Base-by-base conservation (phyloP, 1,140 invertebrate species). In the Brachionus angularis region DNA sequence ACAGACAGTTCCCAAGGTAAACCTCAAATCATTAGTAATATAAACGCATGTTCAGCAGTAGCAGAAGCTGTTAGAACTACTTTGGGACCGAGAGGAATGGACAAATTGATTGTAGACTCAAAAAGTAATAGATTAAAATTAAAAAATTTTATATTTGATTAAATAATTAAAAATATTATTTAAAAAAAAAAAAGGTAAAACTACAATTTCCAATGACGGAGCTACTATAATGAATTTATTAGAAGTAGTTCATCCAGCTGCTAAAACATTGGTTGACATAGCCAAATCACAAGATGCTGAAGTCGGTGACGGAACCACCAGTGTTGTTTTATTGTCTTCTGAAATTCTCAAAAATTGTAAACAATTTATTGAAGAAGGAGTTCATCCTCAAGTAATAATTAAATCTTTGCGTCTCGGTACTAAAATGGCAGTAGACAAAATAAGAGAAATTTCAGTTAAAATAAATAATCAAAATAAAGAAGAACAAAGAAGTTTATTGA, bases 271-370 rank as follows among this genome's bases (percentile, higher is more conserved):
- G 46, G 96, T 98, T 14, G 96, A 99, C 77, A 99, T 99, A 80
- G 96, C 96, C 14, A 96, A 96, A 79, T 97, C 94, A 61, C 96
- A 99, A 82, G 96, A 98, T 87, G 92, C 91, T 64, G 95, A 98
- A 87, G 95, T 98, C 74, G 95, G 95, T 18, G 95, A 98, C 86
- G 95, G 95, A 25, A 98, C 95, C 21, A 98, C 95, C 0, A 93
- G 89, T 74, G 94, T 98, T 23, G 94, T 97, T 1, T 80, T 99
- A 42, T 81, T 99, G 50, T 91, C 96, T 52, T 92, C 91, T 7
- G 95, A 98, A 83, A 89, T 98, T 74, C 83, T 99, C 52, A 97
- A 96, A 79, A 89, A 96, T 79, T 85, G 93, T 36, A 98, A 98
- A 80, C 87, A 89, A 1, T 96, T 91, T 78, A 86, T 98, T 29